A percentile compares a stretch with the other conserved stretches of the same genome.
Evolutionary conservation across 2,113 vertebrate genomes (phyloP).

Genomic region (Narcine bancroftii): DNA sequence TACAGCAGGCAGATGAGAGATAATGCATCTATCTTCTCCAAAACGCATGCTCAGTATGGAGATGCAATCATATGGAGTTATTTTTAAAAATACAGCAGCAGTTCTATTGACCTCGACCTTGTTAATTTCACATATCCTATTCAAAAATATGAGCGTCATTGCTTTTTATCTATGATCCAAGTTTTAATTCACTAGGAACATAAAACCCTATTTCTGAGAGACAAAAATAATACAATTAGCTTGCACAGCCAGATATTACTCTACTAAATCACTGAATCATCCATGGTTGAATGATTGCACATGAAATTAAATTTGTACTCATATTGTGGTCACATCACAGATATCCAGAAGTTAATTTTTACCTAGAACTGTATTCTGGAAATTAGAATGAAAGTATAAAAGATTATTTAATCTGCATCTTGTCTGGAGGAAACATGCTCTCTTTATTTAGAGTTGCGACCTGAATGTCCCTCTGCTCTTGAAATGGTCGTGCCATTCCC

Average conservation of each 20-base stretch:
- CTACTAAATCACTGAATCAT: neutral
- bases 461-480: neutral
- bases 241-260: neutral
- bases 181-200: neutral
- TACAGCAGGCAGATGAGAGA: neutral
- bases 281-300: neutral
- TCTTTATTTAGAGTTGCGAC: neutral
- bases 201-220: neutral
- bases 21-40: neutral
- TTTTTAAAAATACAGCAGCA: neutral
- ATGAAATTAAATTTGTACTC: neutral
- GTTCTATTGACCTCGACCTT: neutral
- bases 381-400: neutral
- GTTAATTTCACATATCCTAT: neutral
- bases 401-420: neutral
- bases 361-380: neutral
- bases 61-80: neutral
- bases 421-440: neutral
- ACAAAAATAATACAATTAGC: neutral
- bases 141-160: neutral
- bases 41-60: neutral
- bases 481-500: neutral
- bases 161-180: neutral
- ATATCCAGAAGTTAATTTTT: neutral
- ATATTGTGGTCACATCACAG: neutral